Conservation (phyloP, 2,888 invertebrate species). For the Perizoma flavofasciatum region DNA sequence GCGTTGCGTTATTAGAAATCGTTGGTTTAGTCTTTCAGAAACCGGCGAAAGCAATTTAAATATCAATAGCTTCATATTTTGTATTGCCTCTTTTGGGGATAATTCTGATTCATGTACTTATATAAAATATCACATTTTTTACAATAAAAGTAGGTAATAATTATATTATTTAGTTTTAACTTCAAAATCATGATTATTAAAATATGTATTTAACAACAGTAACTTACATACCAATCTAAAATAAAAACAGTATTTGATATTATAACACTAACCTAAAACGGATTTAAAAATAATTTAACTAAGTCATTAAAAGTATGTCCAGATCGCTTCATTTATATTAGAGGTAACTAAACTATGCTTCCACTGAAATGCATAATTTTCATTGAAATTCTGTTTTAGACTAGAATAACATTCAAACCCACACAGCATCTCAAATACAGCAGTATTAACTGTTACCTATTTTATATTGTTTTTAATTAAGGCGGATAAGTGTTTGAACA, state of each 20-base stretch:
- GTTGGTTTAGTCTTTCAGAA: too few relatives aligned
- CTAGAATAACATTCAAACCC: conserved; percentile 20
- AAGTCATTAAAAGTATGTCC: conserved; percentile 20
- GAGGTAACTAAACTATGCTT: conserved; percentile 21
- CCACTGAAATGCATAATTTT: conserved; percentile 22
- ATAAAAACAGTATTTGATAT: too few relatives aligned
- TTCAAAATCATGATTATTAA: not conserved
- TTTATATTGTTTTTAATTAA: not conserved
- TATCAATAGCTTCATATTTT: not conserved
- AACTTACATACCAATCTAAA: too few relatives aligned
- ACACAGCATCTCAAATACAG: not conserved
- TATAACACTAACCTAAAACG: conserved; percentile 4
- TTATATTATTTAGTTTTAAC: not conserved
- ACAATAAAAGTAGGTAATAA: conserved; percentile 1
- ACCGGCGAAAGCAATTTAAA: too few relatives aligned
- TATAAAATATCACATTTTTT: conserved; percentile 11
- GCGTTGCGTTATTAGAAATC: too few relatives aligned
- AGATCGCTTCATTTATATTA: conserved; percentile 28
- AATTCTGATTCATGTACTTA: not conserved
- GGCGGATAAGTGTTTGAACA: not conserved
- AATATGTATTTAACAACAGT: not conserved
- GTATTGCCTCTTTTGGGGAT: not conserved
- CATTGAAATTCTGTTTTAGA: conserved; percentile 29
- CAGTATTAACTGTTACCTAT: too few relatives aligned
- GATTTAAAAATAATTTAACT: conserved; percentile 1